Base-by-base conservation (phyloP, 2,888 invertebrate genomes). In the Pimpla rufipes region DNA sequence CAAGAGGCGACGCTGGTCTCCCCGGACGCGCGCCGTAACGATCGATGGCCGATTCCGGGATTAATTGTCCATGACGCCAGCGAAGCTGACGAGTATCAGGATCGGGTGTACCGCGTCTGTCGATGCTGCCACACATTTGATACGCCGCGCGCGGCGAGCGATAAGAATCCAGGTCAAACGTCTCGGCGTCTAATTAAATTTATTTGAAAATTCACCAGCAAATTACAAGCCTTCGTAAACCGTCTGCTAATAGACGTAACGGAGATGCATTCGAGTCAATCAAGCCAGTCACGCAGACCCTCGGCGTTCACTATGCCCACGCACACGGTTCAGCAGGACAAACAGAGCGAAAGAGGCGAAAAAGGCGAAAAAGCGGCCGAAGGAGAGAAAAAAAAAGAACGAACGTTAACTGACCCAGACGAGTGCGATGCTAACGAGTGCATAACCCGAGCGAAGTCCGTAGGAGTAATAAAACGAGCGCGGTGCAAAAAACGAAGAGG, bases 41-140 rank as follows among this genome's bases (percentile, higher is more conserved):
- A 83, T 81, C 75, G 78, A 79, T 81, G 70, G n/a, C 55, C 73
- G 83, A 83, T 86, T 83, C 67, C 35, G 57, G 68, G 77, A 78
- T 83, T 86, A 83, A 86, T 85, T 79, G 79, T 77, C 74, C 79
- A 77, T 81, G 64, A 77, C 82, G 76, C 77, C 59, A 64, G 59
- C 29, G n/a, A 47, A 11, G 47, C 42, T 45, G 66, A 66, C 42
- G 45, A 66, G 42, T 7, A 42, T 45, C 13, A 66, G 21, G 6
- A 66, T 42, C 45, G 37, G 59, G 37, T 47, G 68, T 74, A 47
- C 74, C n/a, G 37, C 23, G 42, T 42, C 29, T 45, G 45, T 29
- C 45, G 13, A 29, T 23, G 57, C 55, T 55, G 13, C 47, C 23
- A 18, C 10, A 37, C 6, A 5, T 18, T 62, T 16, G 16, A 37